A percentile compares a stretch with the other conserved stretches of the same genome.
Evolutionary conservation across 2,888 invertebrate genomes (phyloP).

Genomic region (Pammene aurita): DNA sequence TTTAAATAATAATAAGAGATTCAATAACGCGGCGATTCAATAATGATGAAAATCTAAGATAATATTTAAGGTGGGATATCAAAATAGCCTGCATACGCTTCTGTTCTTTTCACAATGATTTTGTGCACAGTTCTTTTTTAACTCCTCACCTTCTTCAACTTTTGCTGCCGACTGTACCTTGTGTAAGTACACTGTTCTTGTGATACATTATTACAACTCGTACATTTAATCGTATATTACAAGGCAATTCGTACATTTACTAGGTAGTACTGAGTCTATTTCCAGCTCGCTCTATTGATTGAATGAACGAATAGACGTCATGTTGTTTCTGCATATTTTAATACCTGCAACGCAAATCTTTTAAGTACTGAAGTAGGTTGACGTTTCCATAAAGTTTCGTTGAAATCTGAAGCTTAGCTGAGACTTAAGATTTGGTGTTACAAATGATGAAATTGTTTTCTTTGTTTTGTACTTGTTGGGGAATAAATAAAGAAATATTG

Average conservation of each 20-base stretch:
- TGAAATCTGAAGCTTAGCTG: not conserved
- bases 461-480: not conserved
- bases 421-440: conserved; percentile 1
- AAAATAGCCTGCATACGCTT: too few species aligned
- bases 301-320: not conserved
- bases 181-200: too few species aligned
- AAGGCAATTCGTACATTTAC: not conserved
- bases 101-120: too few species aligned
- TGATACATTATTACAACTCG: too few species aligned
- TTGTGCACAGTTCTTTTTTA: too few species aligned
- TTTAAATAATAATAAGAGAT: too few species aligned
- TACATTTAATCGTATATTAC: too few species aligned
- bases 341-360: conserved; percentile 16
- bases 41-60: too few species aligned
- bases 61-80: too few species aligned
- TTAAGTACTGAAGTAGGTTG: conserved; percentile 23
- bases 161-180: too few species aligned
- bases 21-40: too few species aligned
- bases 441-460: not conserved
- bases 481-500: not conserved
- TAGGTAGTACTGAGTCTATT: conserved; percentile 2
- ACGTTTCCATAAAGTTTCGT: not conserved
- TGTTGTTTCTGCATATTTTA: conserved; percentile 23
- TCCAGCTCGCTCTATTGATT: conserved; percentile 17
- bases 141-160: too few species aligned